Evolutionary conservation across 2,797 vertebrate genomes (phyloP).

Genomic region (Brachyalestes nurse): DNA sequence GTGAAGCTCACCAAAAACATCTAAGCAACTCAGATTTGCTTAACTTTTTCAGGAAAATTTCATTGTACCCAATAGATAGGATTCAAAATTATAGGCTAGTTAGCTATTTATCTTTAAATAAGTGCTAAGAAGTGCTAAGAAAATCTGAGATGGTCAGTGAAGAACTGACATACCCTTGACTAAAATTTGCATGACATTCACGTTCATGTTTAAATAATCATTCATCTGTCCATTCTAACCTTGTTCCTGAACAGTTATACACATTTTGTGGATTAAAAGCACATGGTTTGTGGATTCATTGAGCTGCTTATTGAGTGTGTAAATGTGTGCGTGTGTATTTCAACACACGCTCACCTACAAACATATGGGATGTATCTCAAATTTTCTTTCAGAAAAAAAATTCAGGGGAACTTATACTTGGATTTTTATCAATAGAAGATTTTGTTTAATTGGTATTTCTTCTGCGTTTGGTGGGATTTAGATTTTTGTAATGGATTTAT

Average conservation of each 20-base stretch:
- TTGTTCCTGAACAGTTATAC: conserved; percentile 47
- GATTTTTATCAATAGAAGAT: background rate
- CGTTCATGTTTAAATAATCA: conserved; percentile 73
- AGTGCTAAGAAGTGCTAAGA: too few species aligned
- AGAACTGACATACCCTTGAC: conserved; percentile 25
- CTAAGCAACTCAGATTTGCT: background rate
- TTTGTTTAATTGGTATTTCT: background rate
- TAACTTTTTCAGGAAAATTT: background rate
- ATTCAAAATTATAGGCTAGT: background rate
- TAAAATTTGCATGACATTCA: conserved; percentile 72
- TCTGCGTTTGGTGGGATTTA: background rate
- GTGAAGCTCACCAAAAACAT: background rate
- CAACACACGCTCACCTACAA: conserved; percentile 2
- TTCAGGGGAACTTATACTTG: background rate
- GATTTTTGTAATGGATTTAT: background rate
- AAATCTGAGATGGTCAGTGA: background rate
- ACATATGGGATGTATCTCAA: background rate
- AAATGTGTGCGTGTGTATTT: conserved; percentile 27
- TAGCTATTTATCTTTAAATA: too few species aligned
- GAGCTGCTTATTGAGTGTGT: conserved; percentile 11
- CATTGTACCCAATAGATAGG: background rate
- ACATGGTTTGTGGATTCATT: background rate
- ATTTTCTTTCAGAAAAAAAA: background rate
- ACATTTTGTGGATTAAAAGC: conserved; percentile 4
- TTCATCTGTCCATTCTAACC: conserved; percentile 63